Conservation (phyloP, 2,113 vertebrate species). For the Barnardius zonarius region DNA sequence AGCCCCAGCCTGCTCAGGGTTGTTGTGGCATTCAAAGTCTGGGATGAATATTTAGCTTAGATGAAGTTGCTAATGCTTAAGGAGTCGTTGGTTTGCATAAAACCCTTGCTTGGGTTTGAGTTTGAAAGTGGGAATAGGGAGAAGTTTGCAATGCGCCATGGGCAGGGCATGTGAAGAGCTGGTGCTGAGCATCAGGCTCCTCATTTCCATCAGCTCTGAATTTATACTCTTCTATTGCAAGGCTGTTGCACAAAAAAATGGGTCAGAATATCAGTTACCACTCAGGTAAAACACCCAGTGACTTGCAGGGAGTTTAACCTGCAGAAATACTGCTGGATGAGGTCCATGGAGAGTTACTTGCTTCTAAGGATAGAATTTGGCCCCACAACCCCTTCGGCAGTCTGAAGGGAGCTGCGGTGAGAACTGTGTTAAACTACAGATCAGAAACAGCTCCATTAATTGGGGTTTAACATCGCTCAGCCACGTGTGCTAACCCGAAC, state of each 20-base stretch:
- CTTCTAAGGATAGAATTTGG: conserved; percentile 40
- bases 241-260: neutral
- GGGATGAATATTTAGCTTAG: neutral
- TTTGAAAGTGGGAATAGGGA: neutral
- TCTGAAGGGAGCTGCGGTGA: neutral
- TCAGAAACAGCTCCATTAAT: neutral
- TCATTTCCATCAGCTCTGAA: neutral
- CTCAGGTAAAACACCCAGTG: neutral
- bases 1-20: neutral
- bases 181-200: neutral
- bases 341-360: neutral
- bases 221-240: neutral
- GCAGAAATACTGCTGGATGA: conserved; percentile 34
- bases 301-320: conserved; percentile 15
- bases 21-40: neutral
- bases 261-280: neutral
- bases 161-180: neutral
- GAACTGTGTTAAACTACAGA: conserved; percentile 4
- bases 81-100: fast-evolving
- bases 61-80: neutral
- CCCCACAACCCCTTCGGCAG: neutral
- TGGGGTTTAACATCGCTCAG: neutral
- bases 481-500: neutral
- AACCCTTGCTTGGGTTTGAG: neutral
- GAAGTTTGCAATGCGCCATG: fast-evolving